Evolutionary conservation across 2,888 invertebrate genomes (phyloP), one percentile per base, ranked within the genome.

Genomic region (Erebia ligea): DNA sequence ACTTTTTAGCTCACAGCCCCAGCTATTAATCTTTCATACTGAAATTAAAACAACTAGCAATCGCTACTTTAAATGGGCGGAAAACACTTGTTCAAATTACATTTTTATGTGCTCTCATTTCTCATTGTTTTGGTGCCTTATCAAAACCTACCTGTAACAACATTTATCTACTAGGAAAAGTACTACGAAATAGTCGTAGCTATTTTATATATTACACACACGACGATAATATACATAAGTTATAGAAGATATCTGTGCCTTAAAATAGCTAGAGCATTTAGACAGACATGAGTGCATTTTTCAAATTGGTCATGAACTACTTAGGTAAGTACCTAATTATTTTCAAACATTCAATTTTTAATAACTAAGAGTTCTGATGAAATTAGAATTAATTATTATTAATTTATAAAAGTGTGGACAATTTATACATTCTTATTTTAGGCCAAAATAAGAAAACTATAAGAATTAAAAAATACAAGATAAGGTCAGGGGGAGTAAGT

Each of bases 81-180:
- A 56, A 56, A 56, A 56, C 56, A 56, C 56, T 56, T 56, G 56
- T 56, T 11, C 19, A 56, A 56, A 56, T 13, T 56, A 56, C 56
- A 21, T 56, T 56, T 54, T 56, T 56, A 56, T 17, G 21, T 56
- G 56, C 56, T 56, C 21, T 13, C 56, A 21, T n/a, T 50, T 50
- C 13, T n/a, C n/a, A 50, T 50, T n/a, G 50, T 50, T 50, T 50
- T 50, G 50, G 50, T 50, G 50, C 50, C 50, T 50, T 50, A 50
- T 50, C 50, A 50, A 50, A 50, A 50, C 50, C 50, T 50, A 50
- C n/a, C 15, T 50, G 15, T 50, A 50, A 50, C 45, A 45, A 13
- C n/a, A n/a, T n/a, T 4, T 50, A 50, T n/a, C n/a, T 50, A n/a
- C 50, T 48, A 48, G 48, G 48, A 48, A 15, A 48, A 48, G 15